phyloP scores from a whole-genome alignment of 2,888 invertebrate species.

The Ichneumoninae sp. region DNA sequence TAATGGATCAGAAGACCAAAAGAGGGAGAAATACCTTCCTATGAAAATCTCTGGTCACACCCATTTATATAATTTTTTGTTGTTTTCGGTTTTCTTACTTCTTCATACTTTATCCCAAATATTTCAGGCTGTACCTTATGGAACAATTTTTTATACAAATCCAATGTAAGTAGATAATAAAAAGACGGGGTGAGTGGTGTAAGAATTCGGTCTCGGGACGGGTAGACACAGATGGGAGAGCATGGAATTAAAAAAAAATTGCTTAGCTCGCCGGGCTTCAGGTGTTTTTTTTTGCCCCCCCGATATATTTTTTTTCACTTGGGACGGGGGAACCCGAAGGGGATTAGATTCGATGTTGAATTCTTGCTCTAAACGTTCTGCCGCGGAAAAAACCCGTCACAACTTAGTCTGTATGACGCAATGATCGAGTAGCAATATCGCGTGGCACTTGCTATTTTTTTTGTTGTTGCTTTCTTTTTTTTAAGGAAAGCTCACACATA shows the following conservation, averaged over 20 bases:
- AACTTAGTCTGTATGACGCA: constrained; percentile 13
- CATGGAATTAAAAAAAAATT: not conserved
- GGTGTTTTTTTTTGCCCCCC: not conserved
- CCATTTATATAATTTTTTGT: constrained; percentile 60
- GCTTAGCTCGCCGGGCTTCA: not conserved
- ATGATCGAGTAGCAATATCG: constrained; percentile 24
- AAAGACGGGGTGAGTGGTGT: not conserved
- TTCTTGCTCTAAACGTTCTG: constrained; percentile 34
- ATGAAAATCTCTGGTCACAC: constrained; percentile 71
- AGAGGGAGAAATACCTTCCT: constrained; percentile 69
- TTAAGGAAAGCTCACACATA: constrained; percentile 44
- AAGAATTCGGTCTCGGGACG: constrained; percentile 14
- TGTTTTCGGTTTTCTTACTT: constrained; percentile 64
- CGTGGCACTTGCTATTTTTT: not conserved
- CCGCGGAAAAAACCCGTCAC: constrained; percentile 17
- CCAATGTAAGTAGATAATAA: constrained; percentile 30
- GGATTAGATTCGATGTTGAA: constrained; percentile 56
- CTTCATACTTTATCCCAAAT: constrained; percentile 71
- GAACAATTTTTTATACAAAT: constrained; percentile 77
- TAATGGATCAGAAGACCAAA: constrained; percentile 2
- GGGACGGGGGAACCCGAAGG: constrained; percentile 4
- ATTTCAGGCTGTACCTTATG: constrained; percentile 73
- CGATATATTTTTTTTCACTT: not conserved
- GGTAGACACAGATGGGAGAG: constrained; percentile 27
- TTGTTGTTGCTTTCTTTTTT: not conserved